These are phyloP conservation scores for Myioborus miniatus DNA, from an alignment of 2,797 vertebrate genomes.

Conservation along the genomic window DNA sequence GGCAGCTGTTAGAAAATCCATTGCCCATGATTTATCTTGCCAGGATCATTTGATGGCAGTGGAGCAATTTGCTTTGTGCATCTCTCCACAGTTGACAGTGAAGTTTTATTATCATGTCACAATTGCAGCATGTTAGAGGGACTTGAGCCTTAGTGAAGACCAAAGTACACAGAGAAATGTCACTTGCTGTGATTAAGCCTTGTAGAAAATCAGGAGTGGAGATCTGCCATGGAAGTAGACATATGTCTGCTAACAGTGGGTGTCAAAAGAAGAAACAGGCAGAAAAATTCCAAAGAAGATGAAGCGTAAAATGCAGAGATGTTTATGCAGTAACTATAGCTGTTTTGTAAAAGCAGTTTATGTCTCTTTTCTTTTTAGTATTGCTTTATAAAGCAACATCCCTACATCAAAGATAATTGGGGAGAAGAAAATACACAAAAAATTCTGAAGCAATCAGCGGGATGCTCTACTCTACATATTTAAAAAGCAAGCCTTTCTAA, in stretches of 20 bases:
- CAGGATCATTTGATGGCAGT: background rate
- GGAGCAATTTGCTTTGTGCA: background rate
- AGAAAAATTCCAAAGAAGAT: background rate
- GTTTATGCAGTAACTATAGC: background rate
- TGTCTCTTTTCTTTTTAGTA: background rate
- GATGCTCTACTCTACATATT: background rate
- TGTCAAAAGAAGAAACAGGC: background rate
- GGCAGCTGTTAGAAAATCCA: constrained; percentile 20
- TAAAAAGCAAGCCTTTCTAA: background rate
- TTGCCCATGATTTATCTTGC: constrained; percentile 18
- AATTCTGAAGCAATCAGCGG: background rate
- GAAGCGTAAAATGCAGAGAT: background rate
- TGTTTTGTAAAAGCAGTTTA: background rate
- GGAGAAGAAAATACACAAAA: accelerated
- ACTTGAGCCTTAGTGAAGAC: background rate
- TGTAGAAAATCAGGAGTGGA: background rate
- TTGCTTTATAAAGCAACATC: background rate
- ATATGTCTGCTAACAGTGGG: background rate
- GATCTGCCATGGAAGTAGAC: background rate
- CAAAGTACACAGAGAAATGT: background rate
- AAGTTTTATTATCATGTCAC: background rate
- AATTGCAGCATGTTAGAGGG: background rate
- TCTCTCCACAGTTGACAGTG: constrained; percentile 14
- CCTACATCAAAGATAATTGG: background rate
- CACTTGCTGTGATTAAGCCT: constrained; percentile 13